phyloP scores from a whole-genome alignment of 2,113 vertebrate species.

The Lontra canadensis region DNA sequence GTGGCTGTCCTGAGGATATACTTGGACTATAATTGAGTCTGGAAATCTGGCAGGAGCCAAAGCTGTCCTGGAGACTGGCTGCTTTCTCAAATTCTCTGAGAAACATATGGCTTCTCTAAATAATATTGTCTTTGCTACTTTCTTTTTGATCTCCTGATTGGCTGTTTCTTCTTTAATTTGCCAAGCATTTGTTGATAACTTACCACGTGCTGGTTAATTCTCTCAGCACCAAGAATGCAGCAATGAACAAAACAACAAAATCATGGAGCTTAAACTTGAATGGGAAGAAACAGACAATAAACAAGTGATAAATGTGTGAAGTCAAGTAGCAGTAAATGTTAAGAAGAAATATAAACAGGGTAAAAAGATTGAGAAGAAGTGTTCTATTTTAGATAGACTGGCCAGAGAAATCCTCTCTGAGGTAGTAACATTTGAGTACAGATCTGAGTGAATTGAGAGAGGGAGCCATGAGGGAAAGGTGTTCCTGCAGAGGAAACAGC shows the following conservation, averaged over 20 bases:
- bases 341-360: neutral
- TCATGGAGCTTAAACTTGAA: neutral
- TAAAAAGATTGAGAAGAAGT: neutral
- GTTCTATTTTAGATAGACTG: neutral
- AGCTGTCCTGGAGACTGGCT: neutral
- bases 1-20: neutral
- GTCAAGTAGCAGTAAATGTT: slow-evolving; percentile 7
- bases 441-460: neutral
- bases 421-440: neutral
- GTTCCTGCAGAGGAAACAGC: neutral
- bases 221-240: neutral
- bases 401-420: neutral
- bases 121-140: neutral
- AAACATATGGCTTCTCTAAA: neutral
- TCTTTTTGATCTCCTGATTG: neutral
- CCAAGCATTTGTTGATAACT: neutral
- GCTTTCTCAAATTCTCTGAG: neutral
- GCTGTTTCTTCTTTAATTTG: neutral
- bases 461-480: neutral
- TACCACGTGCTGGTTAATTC: neutral
- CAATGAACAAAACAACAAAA: slow-evolving; percentile 26
- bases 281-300: slow-evolving; percentile 21
- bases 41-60: neutral
- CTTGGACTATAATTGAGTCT: neutral
- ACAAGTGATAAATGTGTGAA: neutral